Evolutionary conservation across 2,888 invertebrate species (phyloP), one percentile per base, ranked within the genome.

Genomic region (Sesia apiformis): DNA sequence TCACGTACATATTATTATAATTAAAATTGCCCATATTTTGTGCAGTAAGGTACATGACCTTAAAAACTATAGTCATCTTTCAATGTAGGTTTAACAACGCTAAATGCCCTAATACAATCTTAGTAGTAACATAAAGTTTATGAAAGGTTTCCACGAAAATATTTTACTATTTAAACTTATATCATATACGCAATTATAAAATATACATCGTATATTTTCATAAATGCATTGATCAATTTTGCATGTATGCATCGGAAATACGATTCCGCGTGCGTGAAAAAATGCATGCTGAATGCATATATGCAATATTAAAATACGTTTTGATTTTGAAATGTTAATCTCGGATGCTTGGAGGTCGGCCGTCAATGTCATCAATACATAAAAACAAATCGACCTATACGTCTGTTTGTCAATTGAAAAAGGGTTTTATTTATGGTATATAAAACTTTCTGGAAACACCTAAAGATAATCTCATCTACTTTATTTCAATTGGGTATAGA

Each of bases 301-400:
- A 72, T 72, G 67, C 63, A 62, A 59, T 57, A 58, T 63, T 66
- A 62, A 65, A 66, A 60, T 54, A 62, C 49, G 55, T 73, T 78
- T 78, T 75, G 73, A 60, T 77, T 78, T 74, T 71, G 67, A 74
- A 75, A 78, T 76, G 63, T 51, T 58, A 63, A 38, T 49, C 66
- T 64, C 57, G 58, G 63, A 62, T 66, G 58, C 63, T 52, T 40
- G 65, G 75, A 76, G 75, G 74, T 72, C 66, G 53, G 43, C 54
- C 58, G 58, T 58, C 76, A 78, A 74, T 74, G 71, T 74, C 74
- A 70, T 38, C 3, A 41, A 41, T 46, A n/a, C 46, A 46, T 46
- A 46, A 8, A 46, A 46, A n/a, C 46, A 46, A 46, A 43, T 43
- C 23, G 23, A 23, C 23, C 23, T 23, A 23, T 1, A 23, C 23